Evolutionary conservation across 23 tunicate genomes (phyloP).

Genomic region (Trididemnum clinides): DNA sequence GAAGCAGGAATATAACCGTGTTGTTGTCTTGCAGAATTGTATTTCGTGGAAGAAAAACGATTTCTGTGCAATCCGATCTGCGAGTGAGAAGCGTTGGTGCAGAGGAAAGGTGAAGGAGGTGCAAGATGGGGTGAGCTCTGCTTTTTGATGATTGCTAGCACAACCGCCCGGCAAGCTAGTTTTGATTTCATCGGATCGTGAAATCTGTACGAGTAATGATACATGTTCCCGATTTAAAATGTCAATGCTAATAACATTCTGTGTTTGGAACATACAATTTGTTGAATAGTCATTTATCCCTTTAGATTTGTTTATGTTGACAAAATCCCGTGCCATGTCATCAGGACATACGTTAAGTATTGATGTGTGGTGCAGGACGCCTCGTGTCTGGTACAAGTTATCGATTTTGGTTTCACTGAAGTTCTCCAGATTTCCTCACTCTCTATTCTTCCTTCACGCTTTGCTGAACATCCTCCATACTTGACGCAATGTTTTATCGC

Average conservation of each 20-base stretch:
- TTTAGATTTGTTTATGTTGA: no score
- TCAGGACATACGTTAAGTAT: neutral
- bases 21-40: no score
- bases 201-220: no score
- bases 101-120: slow-evolving; percentile 36
- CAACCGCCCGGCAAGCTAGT: no score
- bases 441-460: neutral
- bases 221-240: no score
- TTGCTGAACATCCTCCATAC: neutral
- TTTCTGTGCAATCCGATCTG: slow-evolving; percentile 48
- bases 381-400: neutral
- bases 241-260: no score
- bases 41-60: slow-evolving; percentile 24
- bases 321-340: neutral
- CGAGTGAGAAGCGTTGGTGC: slow-evolving; percentile 72
- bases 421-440: neutral
- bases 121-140: neutral
- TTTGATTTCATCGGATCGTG: no score
- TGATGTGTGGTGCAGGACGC: neutral
- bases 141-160: no score
- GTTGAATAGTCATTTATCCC: no score
- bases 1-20: no score
- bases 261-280: no score
- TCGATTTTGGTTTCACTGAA: slow-evolving; percentile 59
- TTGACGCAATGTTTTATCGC: slow-evolving; percentile 29